phyloP scores from a whole-genome alignment of 1,140 invertebrate species.

The Littorina saxatilis region DNA sequence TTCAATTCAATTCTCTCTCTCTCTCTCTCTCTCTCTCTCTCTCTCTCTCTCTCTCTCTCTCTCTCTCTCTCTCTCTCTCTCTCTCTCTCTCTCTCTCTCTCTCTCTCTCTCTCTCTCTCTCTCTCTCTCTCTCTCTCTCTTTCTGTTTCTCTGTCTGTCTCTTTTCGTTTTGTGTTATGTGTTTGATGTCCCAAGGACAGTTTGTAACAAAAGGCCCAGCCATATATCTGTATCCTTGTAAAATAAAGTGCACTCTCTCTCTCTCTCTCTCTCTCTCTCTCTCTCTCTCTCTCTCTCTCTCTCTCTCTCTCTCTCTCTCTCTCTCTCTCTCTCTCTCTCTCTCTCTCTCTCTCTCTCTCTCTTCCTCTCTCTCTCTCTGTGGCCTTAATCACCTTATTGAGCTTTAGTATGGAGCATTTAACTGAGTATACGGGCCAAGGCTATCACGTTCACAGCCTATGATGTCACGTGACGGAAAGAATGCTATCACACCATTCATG shows the following conservation, averaged over 20 bases:
- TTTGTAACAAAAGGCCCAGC: no score
- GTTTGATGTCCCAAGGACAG: no score
- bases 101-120: slow-evolving; percentile 11
- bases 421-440: no score
- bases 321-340: neutral
- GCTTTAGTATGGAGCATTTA: no score
- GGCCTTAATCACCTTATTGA: no score
- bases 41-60: neutral
- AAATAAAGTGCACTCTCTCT: neutral
- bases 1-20: no score
- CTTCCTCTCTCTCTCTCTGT: neutral
- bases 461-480: no score
- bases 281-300: slow-evolving; percentile 6
- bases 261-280: neutral
- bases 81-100: neutral
- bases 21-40: no score
- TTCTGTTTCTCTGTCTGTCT: neutral
- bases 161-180: no score
- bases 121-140: neutral
- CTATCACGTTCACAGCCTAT: no score
- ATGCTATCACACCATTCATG: no score
- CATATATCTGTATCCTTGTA: neutral
- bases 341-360: neutral
- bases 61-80: neutral
- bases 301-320: neutral